These are phyloP conservation scores for Sandelia bainsii DNA, from an alignment of 2,797 vertebrate genomes.

Conservation along the genomic window DNA sequence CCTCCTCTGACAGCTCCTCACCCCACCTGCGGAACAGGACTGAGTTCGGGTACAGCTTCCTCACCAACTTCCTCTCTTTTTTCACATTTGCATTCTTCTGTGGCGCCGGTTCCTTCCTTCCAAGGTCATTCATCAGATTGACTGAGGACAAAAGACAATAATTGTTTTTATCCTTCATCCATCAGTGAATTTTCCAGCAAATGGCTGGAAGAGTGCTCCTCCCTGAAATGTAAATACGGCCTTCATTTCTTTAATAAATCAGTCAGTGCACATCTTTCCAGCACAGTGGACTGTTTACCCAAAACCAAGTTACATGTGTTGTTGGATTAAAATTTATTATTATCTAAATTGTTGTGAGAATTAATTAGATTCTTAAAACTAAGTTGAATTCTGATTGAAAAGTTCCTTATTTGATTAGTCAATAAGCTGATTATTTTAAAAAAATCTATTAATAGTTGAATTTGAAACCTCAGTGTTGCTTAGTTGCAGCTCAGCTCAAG, in stretches of 20 bases:
- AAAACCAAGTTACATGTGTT: too few relatives aligned
- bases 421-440: too few relatives aligned
- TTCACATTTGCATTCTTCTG: constrained; percentile 10
- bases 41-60: constrained; percentile 89
- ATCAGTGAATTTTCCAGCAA: too few relatives aligned
- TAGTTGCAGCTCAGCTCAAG: too few relatives aligned
- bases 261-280: not conserved
- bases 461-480: too few relatives aligned
- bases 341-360: too few relatives aligned
- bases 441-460: too few relatives aligned
- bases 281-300: not conserved
- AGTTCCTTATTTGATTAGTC: too few relatives aligned
- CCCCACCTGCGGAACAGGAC: constrained; percentile 90
- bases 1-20: constrained; percentile 88
- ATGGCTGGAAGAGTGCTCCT: rapidly evolving
- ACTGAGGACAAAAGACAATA: constrained; percentile 46
- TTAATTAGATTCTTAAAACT: too few relatives aligned
- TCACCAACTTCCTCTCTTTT: constrained; percentile 50
- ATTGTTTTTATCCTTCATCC: not conserved
- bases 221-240: not conserved
- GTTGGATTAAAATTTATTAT: too few relatives aligned
- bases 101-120: constrained; percentile 1
- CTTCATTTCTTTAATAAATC: not conserved
- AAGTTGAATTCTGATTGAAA: too few relatives aligned
- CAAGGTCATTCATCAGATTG: constrained; percentile 41